phyloP scores from a whole-genome alignment of 2,797 vertebrate genomes.

The Myotis findleyi region DNA sequence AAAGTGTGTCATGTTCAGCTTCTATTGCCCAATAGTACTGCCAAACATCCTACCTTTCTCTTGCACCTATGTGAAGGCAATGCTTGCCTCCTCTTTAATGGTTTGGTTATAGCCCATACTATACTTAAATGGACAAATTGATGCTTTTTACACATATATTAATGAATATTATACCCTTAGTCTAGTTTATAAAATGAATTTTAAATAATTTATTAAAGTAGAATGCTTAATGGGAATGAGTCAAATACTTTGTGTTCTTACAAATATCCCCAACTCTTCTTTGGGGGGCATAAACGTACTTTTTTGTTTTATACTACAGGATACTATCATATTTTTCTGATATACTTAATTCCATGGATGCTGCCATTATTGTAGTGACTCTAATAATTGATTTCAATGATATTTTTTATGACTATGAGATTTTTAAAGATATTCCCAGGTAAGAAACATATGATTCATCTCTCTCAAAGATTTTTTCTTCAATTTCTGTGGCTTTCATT shows the following conservation, averaged over 20 bases:
- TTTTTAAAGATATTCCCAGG: slow-evolving; percentile 91
- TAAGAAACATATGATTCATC: slow-evolving; percentile 80
- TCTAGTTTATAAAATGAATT: slow-evolving; percentile 17
- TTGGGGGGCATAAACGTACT: not conserved
- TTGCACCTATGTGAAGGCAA: not conserved
- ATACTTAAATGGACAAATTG: not conserved
- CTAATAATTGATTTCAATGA: slow-evolving; percentile 92
- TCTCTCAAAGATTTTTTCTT: not conserved
- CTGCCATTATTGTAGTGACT: slow-evolving; percentile 90
- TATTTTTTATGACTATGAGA: slow-evolving; percentile 87
- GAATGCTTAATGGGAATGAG: not conserved
- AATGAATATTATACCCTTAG: not conserved
- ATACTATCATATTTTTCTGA: slow-evolving; percentile 92
- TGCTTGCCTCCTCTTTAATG: not conserved
- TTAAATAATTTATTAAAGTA: not conserved
- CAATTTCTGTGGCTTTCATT: slow-evolving; percentile 1
- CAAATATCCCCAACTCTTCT: slow-evolving; percentile 21
- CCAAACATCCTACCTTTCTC: not conserved
- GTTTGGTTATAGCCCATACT: not conserved
- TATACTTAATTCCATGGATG: slow-evolving; percentile 92
- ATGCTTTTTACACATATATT: not conserved
- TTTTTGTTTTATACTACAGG: slow-evolving; percentile 85
- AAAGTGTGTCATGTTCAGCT: not conserved
- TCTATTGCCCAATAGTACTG: not conserved
- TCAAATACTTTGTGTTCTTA: slow-evolving; percentile 23